Evolutionary conservation across 2,797 vertebrate species (phyloP).

Genomic region (Hylomyscus alleni): DNA sequence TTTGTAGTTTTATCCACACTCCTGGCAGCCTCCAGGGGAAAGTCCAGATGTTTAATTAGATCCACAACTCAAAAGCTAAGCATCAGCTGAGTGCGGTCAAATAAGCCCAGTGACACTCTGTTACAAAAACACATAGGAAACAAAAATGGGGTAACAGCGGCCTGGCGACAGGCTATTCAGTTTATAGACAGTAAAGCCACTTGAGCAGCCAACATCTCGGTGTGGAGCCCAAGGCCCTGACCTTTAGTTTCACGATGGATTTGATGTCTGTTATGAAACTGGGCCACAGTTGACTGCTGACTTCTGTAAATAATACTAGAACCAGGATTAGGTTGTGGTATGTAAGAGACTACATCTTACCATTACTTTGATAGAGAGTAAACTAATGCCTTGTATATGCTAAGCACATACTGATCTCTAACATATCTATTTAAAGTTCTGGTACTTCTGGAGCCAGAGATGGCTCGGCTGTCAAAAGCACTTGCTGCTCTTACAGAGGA

Average conservation of each 20-base stretch:
- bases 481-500: not conserved
- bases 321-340: not conserved
- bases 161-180: not conserved
- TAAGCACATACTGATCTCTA: not conserved
- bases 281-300: not conserved
- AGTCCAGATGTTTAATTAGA: not conserved
- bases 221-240: not conserved
- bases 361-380: not conserved
- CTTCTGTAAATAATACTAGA: not conserved
- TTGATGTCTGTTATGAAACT: not conserved
- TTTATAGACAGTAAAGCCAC: not conserved
- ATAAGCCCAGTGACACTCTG: not conserved
- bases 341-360: not conserved
- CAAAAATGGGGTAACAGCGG: not conserved
- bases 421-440: not conserved
- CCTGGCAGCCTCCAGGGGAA: not conserved
- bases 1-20: not conserved
- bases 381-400: not conserved
- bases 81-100: no score
- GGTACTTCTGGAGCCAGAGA: not conserved
- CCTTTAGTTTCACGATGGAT: not conserved
- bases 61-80: not conserved
- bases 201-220: not conserved
- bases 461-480: not conserved
- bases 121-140: not conserved